A percentile compares a stretch with the other conserved stretches of the same genome.
These are phyloP conservation scores for Agrotis ipsilon DNA, from an alignment of 2,888 invertebrate species.

Conservation along the genomic window DNA sequence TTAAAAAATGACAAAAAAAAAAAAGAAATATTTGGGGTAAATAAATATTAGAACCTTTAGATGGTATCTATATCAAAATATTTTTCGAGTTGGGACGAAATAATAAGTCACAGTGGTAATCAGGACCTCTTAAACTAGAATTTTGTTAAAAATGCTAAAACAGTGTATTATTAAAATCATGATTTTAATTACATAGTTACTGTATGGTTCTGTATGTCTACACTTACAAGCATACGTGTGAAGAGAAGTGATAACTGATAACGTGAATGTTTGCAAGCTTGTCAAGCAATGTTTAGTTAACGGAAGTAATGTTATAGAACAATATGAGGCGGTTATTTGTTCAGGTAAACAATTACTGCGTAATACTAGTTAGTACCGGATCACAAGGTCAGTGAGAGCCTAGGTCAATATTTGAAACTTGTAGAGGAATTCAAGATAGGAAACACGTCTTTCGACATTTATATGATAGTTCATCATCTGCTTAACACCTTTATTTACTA, in stretches of 20 bases:
- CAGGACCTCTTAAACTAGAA: not conserved
- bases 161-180: not conserved
- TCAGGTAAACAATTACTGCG: constrained; percentile 24
- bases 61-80: too few relatives aligned
- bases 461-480: too few relatives aligned
- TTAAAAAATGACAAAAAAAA: too few relatives aligned
- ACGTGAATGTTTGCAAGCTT: constrained; percentile 39
- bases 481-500: too few relatives aligned
- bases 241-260: constrained; percentile 41
- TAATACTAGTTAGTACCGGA: not conserved
- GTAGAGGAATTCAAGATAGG: not conserved
- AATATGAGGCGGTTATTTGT: constrained; percentile 27
- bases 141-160: not conserved
- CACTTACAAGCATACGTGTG: constrained; percentile 18
- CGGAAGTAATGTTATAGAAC: constrained; percentile 36
- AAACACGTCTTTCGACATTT: too few relatives aligned
- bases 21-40: too few relatives aligned
- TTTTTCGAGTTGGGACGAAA: too few relatives aligned
- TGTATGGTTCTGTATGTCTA: not conserved
- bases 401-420: constrained; percentile 2
- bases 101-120: not conserved
- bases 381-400: constrained; percentile 15
- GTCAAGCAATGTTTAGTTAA: constrained; percentile 40
- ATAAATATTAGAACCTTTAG: too few relatives aligned
- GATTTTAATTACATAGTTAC: not conserved